These are phyloP conservation scores for Pristis pectinata DNA, from an alignment of 2,797 vertebrate species.

Conservation along the genomic window DNA sequence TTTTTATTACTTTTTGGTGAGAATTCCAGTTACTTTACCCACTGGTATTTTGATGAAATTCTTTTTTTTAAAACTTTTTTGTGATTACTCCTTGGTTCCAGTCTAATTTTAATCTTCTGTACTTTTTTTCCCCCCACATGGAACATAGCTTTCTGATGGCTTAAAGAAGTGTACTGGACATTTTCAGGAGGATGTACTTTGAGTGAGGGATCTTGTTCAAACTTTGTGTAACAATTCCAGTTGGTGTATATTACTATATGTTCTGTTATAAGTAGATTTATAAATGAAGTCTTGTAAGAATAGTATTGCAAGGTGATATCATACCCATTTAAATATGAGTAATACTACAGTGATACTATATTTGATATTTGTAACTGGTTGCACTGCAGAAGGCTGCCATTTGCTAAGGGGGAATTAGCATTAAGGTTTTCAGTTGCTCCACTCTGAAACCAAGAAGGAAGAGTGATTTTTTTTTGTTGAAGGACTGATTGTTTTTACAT, in stretches of 20 bases:
- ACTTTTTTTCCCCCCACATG: conserved; percentile 51
- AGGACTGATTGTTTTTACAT: conserved; percentile 22
- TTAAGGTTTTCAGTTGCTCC: conserved; percentile 45
- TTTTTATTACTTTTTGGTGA: conserved; percentile 47
- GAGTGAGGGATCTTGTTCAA: conserved; percentile 56
- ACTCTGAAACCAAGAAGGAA: conserved; percentile 32
- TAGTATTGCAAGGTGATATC: conserved; percentile 54
- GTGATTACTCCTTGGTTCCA: conserved; percentile 48
- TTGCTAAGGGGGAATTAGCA: conserved; percentile 47
- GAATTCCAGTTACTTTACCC: conserved; percentile 47
- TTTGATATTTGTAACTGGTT: conserved; percentile 49
- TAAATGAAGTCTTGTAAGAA: conserved; percentile 63
- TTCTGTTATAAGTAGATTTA: conserved; percentile 78
- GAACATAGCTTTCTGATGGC: conserved; percentile 44
- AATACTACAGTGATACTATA: conserved; percentile 44
- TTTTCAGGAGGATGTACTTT: conserved; percentile 45
- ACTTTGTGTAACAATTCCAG: conserved; percentile 70
- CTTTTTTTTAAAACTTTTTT: conserved; percentile 40
- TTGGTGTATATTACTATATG: conserved; percentile 71
- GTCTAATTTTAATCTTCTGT: conserved; percentile 46
- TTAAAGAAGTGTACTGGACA: conserved; percentile 47
- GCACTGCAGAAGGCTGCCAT: conserved; percentile 50
- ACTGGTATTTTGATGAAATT: conserved; percentile 38
- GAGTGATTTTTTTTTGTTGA: background rate
- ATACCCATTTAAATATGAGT: conserved; percentile 48